Evolutionary conservation across 2,888 invertebrate species (phyloP), one percentile per base, ranked within the genome.

Genomic region (Rhopalosiphum nymphaeae): DNA sequence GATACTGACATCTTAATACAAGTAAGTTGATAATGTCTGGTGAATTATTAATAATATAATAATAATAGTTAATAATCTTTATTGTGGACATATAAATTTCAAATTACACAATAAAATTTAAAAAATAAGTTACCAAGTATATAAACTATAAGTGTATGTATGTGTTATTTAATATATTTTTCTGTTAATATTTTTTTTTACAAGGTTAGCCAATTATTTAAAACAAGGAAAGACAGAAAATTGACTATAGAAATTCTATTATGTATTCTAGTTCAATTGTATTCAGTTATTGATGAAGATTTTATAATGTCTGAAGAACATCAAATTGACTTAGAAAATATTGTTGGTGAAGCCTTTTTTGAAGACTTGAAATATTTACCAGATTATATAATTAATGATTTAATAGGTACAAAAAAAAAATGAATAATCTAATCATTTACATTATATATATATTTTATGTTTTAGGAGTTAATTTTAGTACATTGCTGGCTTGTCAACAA

Each of bases 191-290:
- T 91, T 87, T 87, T 92, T 86, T 86, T 21, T 53, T n/a, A 56
- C 2, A 26, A 94, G 94, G 86, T 94, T 49, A n/a, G 42, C 44
- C 91, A 96, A 94, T 96, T 97, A 93, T 96, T 97, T 95, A 96
- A 96, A 95, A 96, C 96, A 3, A 96, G 97, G 29, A 96, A 96
- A 94, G 96, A 96, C 2, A 96, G 96, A 94, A 96, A 96, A 90
- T 95, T 97, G 2, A 96, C 96, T 0, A 95, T 97, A 89, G 97
- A 97, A 94, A 97, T 97, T 95, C 96, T 97, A 0, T 95, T 97
- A 16, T 96, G 96, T 0, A 95, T 97, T 42, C 95, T 97, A 10
- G 96, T 97, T 61, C 96, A 97, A 95, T 96, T 97, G 0, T 97
- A 97, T 95, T 97, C 97, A 0, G 95, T 97, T 46, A 96, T 96